phyloP scores from a whole-genome alignment of 2,888 invertebrate genomes.

The Ophraella communa region DNA sequence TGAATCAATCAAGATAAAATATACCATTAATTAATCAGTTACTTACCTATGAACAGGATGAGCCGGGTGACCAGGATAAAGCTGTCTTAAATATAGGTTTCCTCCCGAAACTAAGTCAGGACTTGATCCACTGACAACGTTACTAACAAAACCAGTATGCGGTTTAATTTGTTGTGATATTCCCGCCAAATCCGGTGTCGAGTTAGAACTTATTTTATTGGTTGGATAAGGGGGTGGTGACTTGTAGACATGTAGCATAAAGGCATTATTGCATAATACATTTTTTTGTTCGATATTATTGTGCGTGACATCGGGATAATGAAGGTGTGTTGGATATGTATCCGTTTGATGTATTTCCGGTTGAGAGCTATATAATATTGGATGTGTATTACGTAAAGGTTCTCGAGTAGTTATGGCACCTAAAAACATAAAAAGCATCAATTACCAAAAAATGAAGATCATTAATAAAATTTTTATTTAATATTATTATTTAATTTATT shows the following conservation, averaged over 20 bases:
- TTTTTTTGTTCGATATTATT: conserved; percentile 56
- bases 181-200: conserved; percentile 83
- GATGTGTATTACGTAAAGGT: conserved; percentile 47
- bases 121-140: conserved; percentile 76
- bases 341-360: conserved; percentile 73
- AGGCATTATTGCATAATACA: conserved; percentile 41
- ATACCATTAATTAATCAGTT: background rate
- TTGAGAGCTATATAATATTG: conserved; percentile 71
- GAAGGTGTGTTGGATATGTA: conserved; percentile 55
- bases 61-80: conserved; percentile 47
- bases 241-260: conserved; percentile 73
- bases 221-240: conserved; percentile 87
- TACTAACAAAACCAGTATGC: conserved; percentile 53
- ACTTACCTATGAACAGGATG: conserved; percentile 53
- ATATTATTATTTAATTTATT: too few relatives aligned
- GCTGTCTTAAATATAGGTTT: conserved; percentile 64
- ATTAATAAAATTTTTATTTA: too few relatives aligned
- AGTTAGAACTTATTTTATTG: conserved; percentile 78
- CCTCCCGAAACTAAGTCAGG: conserved; percentile 80
- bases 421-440: too few relatives aligned
- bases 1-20: background rate
- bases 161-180: conserved; percentile 65
- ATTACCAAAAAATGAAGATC: too few relatives aligned
- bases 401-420: conserved; percentile 55
- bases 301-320: conserved; percentile 74